These are phyloP conservation scores for Mus spicilegus DNA, from an alignment of 2,113 vertebrate species.

Conservation along the genomic window DNA sequence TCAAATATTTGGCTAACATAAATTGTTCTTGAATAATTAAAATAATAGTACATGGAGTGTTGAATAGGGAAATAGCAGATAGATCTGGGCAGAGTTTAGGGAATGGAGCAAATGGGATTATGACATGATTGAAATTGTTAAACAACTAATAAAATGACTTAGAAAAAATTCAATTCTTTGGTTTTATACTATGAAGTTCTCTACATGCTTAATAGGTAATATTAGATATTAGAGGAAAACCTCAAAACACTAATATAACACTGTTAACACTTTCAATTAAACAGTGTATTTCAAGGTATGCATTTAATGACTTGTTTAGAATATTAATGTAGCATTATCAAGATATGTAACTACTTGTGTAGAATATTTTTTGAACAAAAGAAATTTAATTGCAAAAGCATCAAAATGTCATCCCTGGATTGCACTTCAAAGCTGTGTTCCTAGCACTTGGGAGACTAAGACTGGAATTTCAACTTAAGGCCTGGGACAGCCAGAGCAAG, in stretches of 20 bases:
- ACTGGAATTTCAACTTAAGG: background rate
- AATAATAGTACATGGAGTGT: background rate
- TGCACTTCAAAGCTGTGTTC: background rate
- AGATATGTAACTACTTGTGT: background rate
- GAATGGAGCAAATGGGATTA: background rate
- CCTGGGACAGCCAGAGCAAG: background rate
- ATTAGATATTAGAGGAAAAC: background rate
- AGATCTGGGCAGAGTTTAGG: background rate
- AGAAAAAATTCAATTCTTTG: background rate
- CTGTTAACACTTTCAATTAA: background rate
- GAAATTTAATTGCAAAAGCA: background rate
- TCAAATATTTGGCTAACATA: background rate
- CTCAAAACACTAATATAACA: background rate
- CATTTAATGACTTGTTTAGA: no score
- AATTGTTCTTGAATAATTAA: background rate
- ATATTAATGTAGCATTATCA: background rate
- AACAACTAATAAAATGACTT: background rate
- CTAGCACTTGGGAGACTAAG: background rate
- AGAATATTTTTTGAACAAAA: background rate
- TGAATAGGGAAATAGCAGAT: background rate
- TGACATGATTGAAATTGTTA: background rate
- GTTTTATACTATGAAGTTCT: background rate
- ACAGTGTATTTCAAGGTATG: background rate
- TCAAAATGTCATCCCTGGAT: background rate
- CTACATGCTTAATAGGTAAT: background rate